Percentiles rank a stretch among this genome's conserved stretches.
These are phyloP conservation scores for Cygnus atratus DNA, from an alignment of 2,113 vertebrate genomes.

Conservation along the genomic window DNA sequence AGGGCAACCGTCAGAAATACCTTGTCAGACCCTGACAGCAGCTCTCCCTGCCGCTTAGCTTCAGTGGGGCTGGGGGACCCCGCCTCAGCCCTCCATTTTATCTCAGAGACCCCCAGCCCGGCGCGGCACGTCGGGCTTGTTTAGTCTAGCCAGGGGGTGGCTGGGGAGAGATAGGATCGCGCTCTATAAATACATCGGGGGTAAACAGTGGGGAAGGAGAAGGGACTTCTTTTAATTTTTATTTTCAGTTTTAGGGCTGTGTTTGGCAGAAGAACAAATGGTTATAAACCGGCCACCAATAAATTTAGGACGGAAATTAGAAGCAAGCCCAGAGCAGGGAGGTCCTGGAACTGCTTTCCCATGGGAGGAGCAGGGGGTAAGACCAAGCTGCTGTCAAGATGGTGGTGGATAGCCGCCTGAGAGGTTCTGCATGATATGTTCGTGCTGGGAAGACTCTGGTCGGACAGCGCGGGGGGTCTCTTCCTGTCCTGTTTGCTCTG, in stretches of 20 bases:
- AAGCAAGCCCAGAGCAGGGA: slow-evolving; percentile 25
- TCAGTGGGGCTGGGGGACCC: too few relatives aligned
- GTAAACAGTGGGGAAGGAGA: not conserved
- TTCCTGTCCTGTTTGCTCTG: not conserved
- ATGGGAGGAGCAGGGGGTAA: not conserved
- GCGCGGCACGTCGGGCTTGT: not conserved
- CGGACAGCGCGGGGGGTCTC: not conserved
- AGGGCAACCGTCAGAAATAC: not conserved
- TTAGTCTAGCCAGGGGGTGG: not conserved
- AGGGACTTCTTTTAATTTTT: not conserved
- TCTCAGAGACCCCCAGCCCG: not conserved
- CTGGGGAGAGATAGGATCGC: not conserved
- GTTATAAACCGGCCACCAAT: not conserved
- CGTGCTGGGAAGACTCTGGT: not conserved
- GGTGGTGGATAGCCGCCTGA: not conserved
- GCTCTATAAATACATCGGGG: not conserved
- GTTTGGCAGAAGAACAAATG: slow-evolving; percentile 26
- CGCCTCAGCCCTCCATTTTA: not conserved
- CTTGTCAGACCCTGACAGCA: not conserved
- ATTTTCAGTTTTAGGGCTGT: not conserved
- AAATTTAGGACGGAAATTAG: slow-evolving; percentile 8
- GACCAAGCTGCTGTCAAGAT: not conserved
- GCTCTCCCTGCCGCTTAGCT: not conserved
- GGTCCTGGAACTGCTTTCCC: not conserved
- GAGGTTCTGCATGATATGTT: slow-evolving; percentile 2